Conservation (phyloP, 2,797 vertebrate genomes). For the Spondyliosoma cantharus region DNA sequence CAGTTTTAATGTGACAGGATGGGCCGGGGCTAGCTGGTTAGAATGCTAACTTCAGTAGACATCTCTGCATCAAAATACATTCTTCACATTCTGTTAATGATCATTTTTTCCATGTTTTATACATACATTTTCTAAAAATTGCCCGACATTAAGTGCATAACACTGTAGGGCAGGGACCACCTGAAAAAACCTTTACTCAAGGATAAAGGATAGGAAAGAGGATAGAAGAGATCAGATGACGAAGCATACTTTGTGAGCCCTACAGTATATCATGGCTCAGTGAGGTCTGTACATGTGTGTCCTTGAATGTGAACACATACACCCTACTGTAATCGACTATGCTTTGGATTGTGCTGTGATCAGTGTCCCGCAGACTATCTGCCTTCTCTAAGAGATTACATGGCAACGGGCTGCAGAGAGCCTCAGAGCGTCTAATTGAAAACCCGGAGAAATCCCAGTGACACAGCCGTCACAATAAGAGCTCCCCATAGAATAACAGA, state of each 20-base stretch:
- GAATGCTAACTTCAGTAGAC: too few species aligned
- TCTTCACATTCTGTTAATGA: too few species aligned
- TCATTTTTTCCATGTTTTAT: too few species aligned
- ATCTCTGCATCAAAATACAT: too few species aligned
- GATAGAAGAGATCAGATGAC: neutral
- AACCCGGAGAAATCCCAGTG: conserved; percentile 72
- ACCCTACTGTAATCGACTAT: conserved; percentile 26
- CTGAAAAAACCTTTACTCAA: neutral
- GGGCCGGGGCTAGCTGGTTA: too few species aligned
- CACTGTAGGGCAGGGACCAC: neutral
- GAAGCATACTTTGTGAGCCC: conserved; percentile 6
- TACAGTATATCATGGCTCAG: conserved; percentile 15
- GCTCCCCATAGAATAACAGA: conserved; percentile 73
- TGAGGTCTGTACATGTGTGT: conserved; percentile 26
- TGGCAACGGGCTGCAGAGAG: conserved; percentile 63
- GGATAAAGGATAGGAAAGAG: neutral
- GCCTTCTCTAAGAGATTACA: conserved; percentile 76
- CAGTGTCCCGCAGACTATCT: conserved; percentile 66
- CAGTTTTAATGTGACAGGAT: too few species aligned
- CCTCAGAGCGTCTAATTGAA: conserved; percentile 82
- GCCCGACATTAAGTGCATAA: neutral
- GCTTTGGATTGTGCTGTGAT: conserved; percentile 63
- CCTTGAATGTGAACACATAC: conserved; percentile 39
- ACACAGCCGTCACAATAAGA: conserved; percentile 65
- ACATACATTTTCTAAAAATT: too few species aligned